phyloP scores from a whole-genome alignment of 2,113 vertebrate genomes.

The Phrynosoma platyrhinos region DNA sequence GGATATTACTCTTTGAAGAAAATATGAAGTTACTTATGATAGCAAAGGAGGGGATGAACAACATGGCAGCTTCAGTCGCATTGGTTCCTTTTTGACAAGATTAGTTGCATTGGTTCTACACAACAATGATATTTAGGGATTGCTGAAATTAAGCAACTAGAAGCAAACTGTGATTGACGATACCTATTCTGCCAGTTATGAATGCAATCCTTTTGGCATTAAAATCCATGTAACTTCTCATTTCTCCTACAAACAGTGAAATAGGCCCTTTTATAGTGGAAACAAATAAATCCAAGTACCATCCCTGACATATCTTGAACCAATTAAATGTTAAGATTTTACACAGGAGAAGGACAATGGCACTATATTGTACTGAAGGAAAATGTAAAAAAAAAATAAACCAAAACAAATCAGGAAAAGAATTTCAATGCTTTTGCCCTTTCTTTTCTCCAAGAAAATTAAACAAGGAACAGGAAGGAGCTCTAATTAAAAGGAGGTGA shows the following conservation, averaged over 20 bases:
- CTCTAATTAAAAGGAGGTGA: slow-evolving; percentile 25
- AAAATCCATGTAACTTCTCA: not conserved
- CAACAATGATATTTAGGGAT: not conserved
- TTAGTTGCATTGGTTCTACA: not conserved
- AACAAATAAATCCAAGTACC: slow-evolving; percentile 10
- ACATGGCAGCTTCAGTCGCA: not conserved
- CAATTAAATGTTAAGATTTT: slow-evolving; percentile 4
- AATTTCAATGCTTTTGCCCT: slow-evolving; percentile 11
- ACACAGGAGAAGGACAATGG: not conserved
- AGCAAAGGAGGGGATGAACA: not conserved
- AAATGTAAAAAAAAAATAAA: not conserved
- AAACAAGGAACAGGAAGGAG: slow-evolving; percentile 28
- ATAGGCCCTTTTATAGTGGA: not conserved
- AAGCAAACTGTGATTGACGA: not conserved
- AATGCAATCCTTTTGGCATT: slow-evolving; percentile 1
- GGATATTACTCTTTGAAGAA: not conserved
- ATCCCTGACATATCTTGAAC: not conserved
- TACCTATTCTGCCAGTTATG: not conserved
- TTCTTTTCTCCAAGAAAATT: slow-evolving; percentile 14
- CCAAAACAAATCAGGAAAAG: too few relatives aligned
- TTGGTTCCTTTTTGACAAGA: not conserved
- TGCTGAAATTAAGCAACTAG: not conserved
- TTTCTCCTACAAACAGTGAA: slow-evolving; percentile 17
- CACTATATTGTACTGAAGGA: not conserved
- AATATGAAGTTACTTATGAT: not conserved